phyloP scores from a whole-genome alignment of 2,113 vertebrate genomes.

The Corythornis cristatus region DNA sequence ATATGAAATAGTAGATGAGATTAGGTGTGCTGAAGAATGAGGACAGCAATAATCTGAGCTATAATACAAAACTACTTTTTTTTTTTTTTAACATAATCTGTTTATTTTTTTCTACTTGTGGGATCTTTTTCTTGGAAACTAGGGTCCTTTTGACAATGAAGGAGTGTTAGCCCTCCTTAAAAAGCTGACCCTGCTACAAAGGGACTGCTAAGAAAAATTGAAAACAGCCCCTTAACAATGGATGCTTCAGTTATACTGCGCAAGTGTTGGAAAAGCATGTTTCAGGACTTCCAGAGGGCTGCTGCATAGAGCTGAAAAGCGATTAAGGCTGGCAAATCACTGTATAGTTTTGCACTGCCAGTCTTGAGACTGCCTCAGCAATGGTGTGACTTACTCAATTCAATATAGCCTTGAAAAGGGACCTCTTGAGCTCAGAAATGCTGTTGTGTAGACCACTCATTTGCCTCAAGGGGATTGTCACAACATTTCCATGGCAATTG shows the following conservation, averaged over 20 bases:
- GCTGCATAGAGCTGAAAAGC: conserved; percentile 67
- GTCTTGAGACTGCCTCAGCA: conserved; percentile 54
- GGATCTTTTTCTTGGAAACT: conserved; percentile 37
- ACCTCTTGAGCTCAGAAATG: conserved; percentile 56
- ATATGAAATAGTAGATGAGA: background rate
- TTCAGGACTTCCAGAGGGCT: conserved; percentile 57
- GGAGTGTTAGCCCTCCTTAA: conserved; percentile 10
- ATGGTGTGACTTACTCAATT: conserved; percentile 66
- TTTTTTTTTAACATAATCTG: conserved; percentile 46
- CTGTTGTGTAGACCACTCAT: conserved; percentile 65
- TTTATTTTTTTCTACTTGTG: conserved; percentile 64
- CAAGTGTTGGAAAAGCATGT: conserved; percentile 68
- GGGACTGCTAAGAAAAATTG: conserved; percentile 57
- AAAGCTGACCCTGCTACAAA: conserved; percentile 56
- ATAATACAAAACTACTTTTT: conserved; percentile 46
- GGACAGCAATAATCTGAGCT: conserved; percentile 33
- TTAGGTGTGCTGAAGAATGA: conserved; percentile 7
- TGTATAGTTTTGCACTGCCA: conserved; percentile 63
- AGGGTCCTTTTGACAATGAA: conserved; percentile 63
- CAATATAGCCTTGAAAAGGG: conserved; percentile 60
- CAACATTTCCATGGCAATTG: conserved; percentile 65
- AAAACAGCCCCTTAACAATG: conserved; percentile 61
- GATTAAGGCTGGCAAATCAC: conserved; percentile 69
- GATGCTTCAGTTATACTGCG: conserved; percentile 58
- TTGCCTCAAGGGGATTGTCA: conserved; percentile 51